Conservation (phyloP, 1,140 invertebrate species). For the Bombus turneri region DNA sequence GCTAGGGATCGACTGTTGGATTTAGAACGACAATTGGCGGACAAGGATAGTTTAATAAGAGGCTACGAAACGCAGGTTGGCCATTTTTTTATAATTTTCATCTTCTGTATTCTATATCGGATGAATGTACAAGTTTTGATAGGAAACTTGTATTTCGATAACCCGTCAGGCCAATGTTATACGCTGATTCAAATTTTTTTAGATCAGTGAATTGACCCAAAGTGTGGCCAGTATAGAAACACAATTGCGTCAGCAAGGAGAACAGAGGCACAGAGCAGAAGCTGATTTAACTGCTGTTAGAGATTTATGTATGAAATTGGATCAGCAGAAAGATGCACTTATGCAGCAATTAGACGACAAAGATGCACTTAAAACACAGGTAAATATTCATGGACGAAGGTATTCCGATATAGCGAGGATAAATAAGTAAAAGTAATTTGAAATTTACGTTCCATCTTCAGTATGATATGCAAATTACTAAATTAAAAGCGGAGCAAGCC, state of each 20-base stretch:
- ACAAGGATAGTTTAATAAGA: constrained; percentile 82
- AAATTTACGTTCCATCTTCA: constrained; percentile 48
- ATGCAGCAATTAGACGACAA: constrained; percentile 77
- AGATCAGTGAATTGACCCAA: constrained; percentile 83
- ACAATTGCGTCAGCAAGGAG: constrained; percentile 79
- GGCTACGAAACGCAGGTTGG: constrained; percentile 84
- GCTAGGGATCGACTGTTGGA: constrained; percentile 83
- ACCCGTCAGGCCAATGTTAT: no score
- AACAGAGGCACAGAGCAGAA: constrained; percentile 76
- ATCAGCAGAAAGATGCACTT: constrained; percentile 83
- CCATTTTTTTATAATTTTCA: background rate
- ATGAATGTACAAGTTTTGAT: background rate
- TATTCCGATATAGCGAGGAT: background rate
- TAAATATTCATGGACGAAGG: constrained; percentile 56
- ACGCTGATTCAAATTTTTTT: constrained; percentile 28
- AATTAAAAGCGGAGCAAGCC: constrained; percentile 76
- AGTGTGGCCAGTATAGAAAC: constrained; percentile 83
- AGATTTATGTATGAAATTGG: constrained; percentile 83
- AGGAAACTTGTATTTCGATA: background rate
- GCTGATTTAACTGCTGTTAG: constrained; percentile 81
- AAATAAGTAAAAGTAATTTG: background rate
- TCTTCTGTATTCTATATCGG: background rate
- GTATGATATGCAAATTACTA: constrained; percentile 79
- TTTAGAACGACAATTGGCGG: constrained; percentile 82
- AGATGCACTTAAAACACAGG: constrained; percentile 75